Percentiles rank a stretch among this genome's conserved stretches.
Evolutionary conservation across 2,797 vertebrate species (phyloP).

Genomic region (Acipenser ruthenus): DNA sequence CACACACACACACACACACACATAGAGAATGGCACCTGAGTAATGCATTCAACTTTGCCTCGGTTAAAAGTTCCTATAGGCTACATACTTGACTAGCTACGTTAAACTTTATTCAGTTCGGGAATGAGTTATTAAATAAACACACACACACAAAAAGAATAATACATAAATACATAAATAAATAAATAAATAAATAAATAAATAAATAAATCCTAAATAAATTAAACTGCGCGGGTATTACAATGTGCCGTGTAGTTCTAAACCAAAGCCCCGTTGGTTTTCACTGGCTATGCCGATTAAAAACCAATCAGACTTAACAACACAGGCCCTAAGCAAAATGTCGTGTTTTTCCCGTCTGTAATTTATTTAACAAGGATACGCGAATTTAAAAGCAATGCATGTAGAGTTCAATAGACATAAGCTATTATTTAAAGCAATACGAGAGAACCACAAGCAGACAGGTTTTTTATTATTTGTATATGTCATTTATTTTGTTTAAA

Average conservation of each 20-base stretch:
- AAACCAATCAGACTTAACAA: slow-evolving; percentile 1
- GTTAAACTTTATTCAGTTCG: too few relatives aligned
- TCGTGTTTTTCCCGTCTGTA: neutral
- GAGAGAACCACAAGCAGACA: too few relatives aligned
- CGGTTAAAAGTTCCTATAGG: too few relatives aligned
- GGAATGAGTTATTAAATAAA: slow-evolving; percentile 29
- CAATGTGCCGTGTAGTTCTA: neutral
- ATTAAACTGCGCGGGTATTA: too few relatives aligned
- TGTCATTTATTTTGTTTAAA: too few relatives aligned
- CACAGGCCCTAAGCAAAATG: neutral
- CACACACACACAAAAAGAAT: slow-evolving; percentile 26
- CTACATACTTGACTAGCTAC: too few relatives aligned
- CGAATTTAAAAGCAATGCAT: too few relatives aligned
- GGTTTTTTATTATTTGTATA: too few relatives aligned
- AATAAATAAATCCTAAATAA: slow-evolving; percentile 18
- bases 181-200: slow-evolving; percentile 32
- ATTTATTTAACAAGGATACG: too few relatives aligned
- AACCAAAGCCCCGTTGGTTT: slow-evolving; percentile 4
- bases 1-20: slow-evolving; percentile 3
- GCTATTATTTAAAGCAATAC: too few relatives aligned
- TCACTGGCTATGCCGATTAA: neutral
- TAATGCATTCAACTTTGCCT: too few relatives aligned
- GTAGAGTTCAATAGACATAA: too few relatives aligned
- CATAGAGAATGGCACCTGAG: neutral
- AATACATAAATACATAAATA: slow-evolving; percentile 28